phyloP scores from a whole-genome alignment of 2,888 invertebrate species.

The Parascotia fuliginaria region DNA sequence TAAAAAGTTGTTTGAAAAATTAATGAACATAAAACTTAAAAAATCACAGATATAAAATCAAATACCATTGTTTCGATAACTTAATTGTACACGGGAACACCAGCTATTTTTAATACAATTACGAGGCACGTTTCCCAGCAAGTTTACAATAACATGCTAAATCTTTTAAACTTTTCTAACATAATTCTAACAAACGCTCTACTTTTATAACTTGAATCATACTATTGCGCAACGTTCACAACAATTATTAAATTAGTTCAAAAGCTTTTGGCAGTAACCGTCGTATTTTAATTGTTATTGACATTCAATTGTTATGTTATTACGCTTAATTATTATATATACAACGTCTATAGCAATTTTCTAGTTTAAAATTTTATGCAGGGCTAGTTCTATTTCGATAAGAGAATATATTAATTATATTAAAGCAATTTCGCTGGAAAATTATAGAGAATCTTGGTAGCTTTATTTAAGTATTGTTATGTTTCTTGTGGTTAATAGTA shows the following conservation, averaged over 20 bases:
- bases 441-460: too few species aligned
- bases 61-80: too few species aligned
- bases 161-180: background rate
- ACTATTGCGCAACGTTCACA: conserved; percentile 48
- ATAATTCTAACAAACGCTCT: background rate
- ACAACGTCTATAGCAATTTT: conserved; percentile 25
- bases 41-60: too few species aligned
- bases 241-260: conserved; percentile 68
- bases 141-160: background rate
- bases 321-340: conserved; percentile 31
- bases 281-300: conserved; percentile 69
- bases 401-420: too few species aligned
- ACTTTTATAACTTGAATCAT: conserved; percentile 24
- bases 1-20: too few species aligned
- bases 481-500: too few species aligned
- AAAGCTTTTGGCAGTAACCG: conserved; percentile 52
- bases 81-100: too few species aligned
- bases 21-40: too few species aligned
- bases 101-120: too few species aligned
- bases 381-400: conserved; percentile 15
- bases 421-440: background rate
- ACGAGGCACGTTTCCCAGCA: too few species aligned
- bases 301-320: conserved; percentile 60
- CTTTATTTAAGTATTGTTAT: too few species aligned
- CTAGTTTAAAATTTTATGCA: conserved; percentile 34